Conservation (phyloP, 2,888 invertebrate species). For the Rhingia rostrata region DNA sequence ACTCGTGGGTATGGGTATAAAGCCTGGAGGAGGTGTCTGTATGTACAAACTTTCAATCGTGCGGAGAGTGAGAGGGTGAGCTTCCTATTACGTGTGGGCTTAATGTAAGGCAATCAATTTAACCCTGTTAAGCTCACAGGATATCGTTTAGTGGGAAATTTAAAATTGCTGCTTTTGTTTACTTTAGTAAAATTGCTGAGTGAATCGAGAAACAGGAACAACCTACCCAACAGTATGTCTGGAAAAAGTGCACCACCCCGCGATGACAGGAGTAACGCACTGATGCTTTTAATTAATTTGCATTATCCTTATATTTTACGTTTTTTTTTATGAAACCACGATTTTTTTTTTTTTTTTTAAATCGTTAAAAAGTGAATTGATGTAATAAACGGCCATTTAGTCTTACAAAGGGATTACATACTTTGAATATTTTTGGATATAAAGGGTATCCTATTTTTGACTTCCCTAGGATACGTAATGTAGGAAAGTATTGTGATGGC, state of each 20-base stretch:
- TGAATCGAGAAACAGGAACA: background rate
- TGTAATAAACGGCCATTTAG: no score
- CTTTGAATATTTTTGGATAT: no score
- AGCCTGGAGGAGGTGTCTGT: background rate
- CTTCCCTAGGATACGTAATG: no score
- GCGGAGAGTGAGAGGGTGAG: background rate
- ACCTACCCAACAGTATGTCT: background rate
- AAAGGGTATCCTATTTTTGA: background rate
- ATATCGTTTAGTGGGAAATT: constrained; percentile 43
- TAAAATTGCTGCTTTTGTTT: constrained; percentile 39
- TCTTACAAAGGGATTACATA: no score
- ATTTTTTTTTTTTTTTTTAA: no score
- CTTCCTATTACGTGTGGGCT: constrained; percentile 32
- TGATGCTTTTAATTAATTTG: constrained; percentile 14
- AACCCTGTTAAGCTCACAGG: constrained; percentile 43
- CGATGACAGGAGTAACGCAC: constrained; percentile 2
- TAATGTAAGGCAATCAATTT: constrained; percentile 59
- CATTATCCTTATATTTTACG: background rate
- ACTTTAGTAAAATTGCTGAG: constrained; percentile 12
- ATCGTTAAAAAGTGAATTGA: no score
- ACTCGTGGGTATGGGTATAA: background rate
- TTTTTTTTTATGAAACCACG: background rate
- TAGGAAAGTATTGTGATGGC: no score
- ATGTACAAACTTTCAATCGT: constrained; percentile 20
- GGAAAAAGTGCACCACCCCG: constrained; percentile 16